Percentiles rank a stretch among this genome's conserved stretches.
These are phyloP conservation scores for Hedya salicella DNA, from an alignment of 2,888 invertebrate genomes.

Conservation along the genomic window DNA sequence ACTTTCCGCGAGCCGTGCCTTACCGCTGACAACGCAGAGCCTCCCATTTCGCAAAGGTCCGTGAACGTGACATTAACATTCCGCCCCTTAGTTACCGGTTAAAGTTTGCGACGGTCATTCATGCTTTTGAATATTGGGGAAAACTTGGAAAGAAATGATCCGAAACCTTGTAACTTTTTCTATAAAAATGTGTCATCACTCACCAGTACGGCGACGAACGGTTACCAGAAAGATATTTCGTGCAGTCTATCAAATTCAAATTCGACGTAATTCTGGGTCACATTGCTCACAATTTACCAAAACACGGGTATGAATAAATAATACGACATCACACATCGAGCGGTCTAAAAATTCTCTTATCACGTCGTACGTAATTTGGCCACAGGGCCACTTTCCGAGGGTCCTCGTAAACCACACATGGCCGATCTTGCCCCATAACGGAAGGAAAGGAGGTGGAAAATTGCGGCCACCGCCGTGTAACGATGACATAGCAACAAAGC, in stretches of 20 bases:
- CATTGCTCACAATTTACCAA: neutral
- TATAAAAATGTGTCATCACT: neutral
- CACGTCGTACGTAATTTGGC: slow-evolving; percentile 41
- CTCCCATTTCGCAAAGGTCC: slow-evolving; percentile 13
- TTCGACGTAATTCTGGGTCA: neutral
- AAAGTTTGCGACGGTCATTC: slow-evolving; percentile 22
- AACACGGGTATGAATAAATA: slow-evolving; percentile 4
- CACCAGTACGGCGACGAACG: too few species aligned
- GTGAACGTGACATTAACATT: slow-evolving; percentile 22
- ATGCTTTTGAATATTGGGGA: neutral
- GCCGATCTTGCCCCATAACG: slow-evolving; percentile 29
- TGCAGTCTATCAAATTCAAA: neutral
- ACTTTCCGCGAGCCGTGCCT: slow-evolving; percentile 53
- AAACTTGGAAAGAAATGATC: neutral
- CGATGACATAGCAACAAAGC: slow-evolving; percentile 41
- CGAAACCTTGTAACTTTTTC: neutral
- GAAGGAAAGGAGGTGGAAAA: slow-evolving; percentile 41
- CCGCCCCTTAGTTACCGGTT: slow-evolving; percentile 32
- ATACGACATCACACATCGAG: slow-evolving; percentile 10
- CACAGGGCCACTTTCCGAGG: slow-evolving; percentile 14
- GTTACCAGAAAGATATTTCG: too few species aligned
- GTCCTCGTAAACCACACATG: slow-evolving; percentile 38
- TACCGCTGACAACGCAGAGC: slow-evolving; percentile 46
- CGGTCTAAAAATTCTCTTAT: slow-evolving; percentile 28
- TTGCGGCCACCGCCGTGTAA: slow-evolving; percentile 32